Evolutionary conservation across 2,888 invertebrate genomes (phyloP), one percentile per base, ranked within the genome.

Genomic region (Luperina nickerlii): DNA sequence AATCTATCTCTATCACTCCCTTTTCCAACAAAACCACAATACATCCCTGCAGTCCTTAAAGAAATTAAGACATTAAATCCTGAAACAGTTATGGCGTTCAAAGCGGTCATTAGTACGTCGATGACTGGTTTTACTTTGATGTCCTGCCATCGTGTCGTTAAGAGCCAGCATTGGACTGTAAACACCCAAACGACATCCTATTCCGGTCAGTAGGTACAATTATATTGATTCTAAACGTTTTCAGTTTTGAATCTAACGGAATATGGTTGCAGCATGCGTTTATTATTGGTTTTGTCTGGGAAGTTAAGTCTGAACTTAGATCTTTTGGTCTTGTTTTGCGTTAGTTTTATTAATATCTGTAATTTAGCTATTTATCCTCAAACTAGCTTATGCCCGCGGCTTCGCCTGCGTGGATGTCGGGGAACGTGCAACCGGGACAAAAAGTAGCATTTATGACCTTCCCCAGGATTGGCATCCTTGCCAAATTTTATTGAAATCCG

Each of bases 51-150:
- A 70, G 32, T 79, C 57, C 77, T 76, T 82, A 77, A 74, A 83
- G 83, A 91, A 93, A 96, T 96, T 94, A 92, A 96, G 96, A 94
- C 93, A 93, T 96, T 94, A 94, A 93, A 90, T 90, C 84, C 86
- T 88, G 85, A 84, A 74, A 69, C 75, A 73, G 54, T 93, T 90
- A 91, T 91, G 91, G 90, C 89, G 91, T 94, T 94, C 93, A 94
- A 94, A 95, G 92, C 90, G 91, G 85, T 88, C 93, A 92, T 87
- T 82, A 84, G 74, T 80, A 76, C 66, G 81, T 90, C 88, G 81
- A 84, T 88, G 42, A 74, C 60, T 71, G 74, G 80, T 57, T 32
- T 73, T 74, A 75, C 92, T 93, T 94, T 94, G 94, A 95, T 92
- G 92, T 92, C 38, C 15, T 63, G 79, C 69, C 90, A 89, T 80